Percentiles rank a stretch among this genome's conserved stretches.
phyloP scores from a whole-genome alignment of 1,140 invertebrate genomes.

The Drosophila setifemur region DNA sequence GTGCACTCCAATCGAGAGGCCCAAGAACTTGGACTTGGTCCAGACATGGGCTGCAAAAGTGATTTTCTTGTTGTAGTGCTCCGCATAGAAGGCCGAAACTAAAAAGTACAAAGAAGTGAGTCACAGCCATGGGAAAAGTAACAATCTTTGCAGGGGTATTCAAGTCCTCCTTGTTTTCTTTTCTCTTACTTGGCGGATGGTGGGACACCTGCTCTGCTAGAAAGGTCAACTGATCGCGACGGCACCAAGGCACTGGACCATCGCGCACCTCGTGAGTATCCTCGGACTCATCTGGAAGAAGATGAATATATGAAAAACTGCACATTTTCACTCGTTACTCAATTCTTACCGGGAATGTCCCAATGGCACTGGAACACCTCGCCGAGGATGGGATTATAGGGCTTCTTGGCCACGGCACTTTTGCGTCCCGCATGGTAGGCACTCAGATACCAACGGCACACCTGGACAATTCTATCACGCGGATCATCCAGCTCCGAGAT shows the following conservation, averaged over 20 bases:
- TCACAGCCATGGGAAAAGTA: too few relatives aligned
- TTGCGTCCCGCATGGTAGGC: constrained; percentile 98
- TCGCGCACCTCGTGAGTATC: constrained; percentile 84
- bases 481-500: constrained; percentile 93
- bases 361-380: constrained; percentile 96
- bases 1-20: constrained; percentile 95
- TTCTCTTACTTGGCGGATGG: constrained; percentile 94
- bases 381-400: constrained; percentile 98
- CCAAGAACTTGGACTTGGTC: constrained; percentile 99
- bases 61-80: constrained; percentile 94
- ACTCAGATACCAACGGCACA: constrained; percentile 96
- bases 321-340: too few relatives aligned
- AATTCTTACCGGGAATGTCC: constrained; percentile 85
- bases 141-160: too few relatives aligned
- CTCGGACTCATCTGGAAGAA: constrained; percentile 44
- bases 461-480: constrained; percentile 95
- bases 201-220: constrained; percentile 99
- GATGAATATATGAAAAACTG: too few relatives aligned
- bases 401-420: constrained; percentile 97
- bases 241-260: constrained; percentile 92
- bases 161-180: accelerated
- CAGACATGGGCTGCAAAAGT: constrained; percentile 97
- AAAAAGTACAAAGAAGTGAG: constrained; percentile 26
- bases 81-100: constrained; percentile 99
- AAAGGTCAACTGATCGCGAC: constrained; percentile 91